Percentiles rank a stretch among this genome's conserved stretches.
Conservation (phyloP, 2,113 vertebrate species). For the Ia io region DNA sequence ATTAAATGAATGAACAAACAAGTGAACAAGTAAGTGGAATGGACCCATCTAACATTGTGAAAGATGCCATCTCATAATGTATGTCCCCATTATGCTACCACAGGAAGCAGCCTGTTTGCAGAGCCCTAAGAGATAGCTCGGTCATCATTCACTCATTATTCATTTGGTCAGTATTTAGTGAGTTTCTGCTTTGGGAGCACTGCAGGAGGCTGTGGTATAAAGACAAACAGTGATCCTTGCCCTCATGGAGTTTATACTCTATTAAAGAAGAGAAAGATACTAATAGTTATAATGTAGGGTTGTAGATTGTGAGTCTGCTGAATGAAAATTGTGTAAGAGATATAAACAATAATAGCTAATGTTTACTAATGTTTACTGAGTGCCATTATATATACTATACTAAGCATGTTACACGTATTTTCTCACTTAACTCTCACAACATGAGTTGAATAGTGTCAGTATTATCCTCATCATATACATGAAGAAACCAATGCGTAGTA, state of each 20-base stretch:
- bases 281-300: background rate
- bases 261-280: background rate
- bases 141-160: background rate
- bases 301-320: background rate
- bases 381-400: background rate
- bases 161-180: background rate
- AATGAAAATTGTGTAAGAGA: background rate
- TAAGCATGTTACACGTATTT: background rate
- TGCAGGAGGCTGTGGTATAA: background rate
- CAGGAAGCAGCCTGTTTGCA: background rate
- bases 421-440: background rate
- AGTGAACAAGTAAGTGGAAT: background rate
- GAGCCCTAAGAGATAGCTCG: background rate
- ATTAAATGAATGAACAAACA: background rate
- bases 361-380: background rate
- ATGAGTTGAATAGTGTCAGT: background rate
- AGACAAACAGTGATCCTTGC: background rate
- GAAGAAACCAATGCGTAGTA: background rate
- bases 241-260: background rate
- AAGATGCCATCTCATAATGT: background rate
- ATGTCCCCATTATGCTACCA: background rate
- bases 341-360: background rate
- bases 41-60: background rate
- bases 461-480: background rate
- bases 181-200: background rate